These are phyloP conservation scores for Oreocharis arfaki DNA, from an alignment of 2,113 vertebrate genomes.

Conservation along the genomic window DNA sequence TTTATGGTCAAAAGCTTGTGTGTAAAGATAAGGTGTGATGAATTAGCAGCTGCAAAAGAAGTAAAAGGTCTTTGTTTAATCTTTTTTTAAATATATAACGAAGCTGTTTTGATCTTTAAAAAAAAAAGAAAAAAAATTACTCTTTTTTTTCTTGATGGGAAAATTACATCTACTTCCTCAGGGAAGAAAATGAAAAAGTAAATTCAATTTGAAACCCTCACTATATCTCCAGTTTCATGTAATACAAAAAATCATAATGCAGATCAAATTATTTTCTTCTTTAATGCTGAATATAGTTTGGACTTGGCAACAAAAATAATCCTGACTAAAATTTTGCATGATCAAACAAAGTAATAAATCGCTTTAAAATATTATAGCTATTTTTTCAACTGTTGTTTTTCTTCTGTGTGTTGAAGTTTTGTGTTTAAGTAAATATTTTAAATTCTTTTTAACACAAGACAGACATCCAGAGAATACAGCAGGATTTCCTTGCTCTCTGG, in stretches of 20 bases:
- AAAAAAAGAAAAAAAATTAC: not conserved
- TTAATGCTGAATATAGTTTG: not conserved
- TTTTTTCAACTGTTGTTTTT: not conserved
- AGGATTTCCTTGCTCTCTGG: not conserved
- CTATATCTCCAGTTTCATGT: not conserved
- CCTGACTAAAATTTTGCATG: not conserved
- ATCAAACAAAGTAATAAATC: not conserved
- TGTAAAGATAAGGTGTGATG: conserved; percentile 11
- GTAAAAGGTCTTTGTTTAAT: not conserved
- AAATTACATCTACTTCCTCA: not conserved
- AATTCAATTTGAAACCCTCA: not conserved
- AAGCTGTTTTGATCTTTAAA: not conserved
- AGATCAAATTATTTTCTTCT: not conserved
- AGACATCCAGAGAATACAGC: not conserved
- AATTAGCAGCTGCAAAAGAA: conserved; percentile 1
- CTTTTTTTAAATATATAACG: not conserved
- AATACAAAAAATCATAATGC: not conserved
- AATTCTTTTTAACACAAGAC: not conserved
- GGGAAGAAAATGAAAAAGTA: not conserved
- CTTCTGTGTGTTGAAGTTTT: not conserved
- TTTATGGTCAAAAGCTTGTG: conserved; percentile 7
- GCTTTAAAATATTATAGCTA: not conserved
- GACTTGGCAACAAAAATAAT: not conserved
- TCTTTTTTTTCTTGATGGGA: not conserved
- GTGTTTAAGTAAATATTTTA: not conserved